Base-by-base conservation (phyloP, 1,140 invertebrate genomes). In the Stenopsyche tienmushanensis region DNA sequence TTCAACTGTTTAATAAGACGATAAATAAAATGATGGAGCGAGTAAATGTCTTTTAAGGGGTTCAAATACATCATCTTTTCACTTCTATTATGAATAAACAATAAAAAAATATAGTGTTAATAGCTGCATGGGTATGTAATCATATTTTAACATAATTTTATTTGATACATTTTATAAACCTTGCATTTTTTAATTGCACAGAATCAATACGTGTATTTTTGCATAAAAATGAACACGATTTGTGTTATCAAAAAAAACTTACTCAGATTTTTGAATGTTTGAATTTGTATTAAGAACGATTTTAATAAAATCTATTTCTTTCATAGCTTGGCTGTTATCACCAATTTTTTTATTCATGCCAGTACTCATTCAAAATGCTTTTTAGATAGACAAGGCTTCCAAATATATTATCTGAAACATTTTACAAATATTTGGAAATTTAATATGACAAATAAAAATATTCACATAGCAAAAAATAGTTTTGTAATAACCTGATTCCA, bases 361-460 rank as follows among this genome's bases (percentile, higher is more conserved):
- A 60, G 26, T 45, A 60, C 18, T 60, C 57, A 2, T 15, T 9
- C 20, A 47, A 21, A 1, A 60, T 47, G 5, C 9, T 26, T 26
- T 17, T 34, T 25, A 60, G 47, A 29, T 60, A 23, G 1, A 18
- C 47, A 23, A 60, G 25, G 21, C 41, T 9, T 29, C 26, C 57
- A 29, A 60, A 60, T 24, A 44, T 1, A 47, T 60, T 45, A 10
- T 45, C 57, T 60, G 21, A 45, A 60, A 60, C 7, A 55, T 53
- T 34, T 8, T 9, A 9, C 8, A 47, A 9, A 9, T 15, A 47
- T 9, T 13, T 47, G 10, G 41, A 54, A 29, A 29, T 26, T 39
- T 25, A 15, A 7, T 42, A 18, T 9, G 17, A 54, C 23, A 50
- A 20, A 9, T 20, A 2, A 20, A 21, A 49, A 49, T 34, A 7